These are phyloP conservation scores for Atrichornis clamosus DNA, from an alignment of 2,113 vertebrate genomes.

Conservation along the genomic window DNA sequence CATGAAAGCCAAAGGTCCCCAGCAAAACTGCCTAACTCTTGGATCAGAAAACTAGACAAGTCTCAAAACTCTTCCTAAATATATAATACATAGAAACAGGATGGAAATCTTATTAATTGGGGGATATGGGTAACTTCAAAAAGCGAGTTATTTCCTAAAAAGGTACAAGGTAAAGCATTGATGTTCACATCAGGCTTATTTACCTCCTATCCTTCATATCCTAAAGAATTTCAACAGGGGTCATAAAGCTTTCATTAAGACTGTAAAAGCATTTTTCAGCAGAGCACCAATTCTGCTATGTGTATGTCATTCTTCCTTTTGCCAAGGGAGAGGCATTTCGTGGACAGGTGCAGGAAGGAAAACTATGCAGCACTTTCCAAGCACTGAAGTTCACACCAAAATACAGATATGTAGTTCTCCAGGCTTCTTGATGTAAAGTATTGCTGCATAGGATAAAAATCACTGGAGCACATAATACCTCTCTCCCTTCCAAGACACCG, in stretches of 20 bases:
- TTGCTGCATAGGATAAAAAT: neutral
- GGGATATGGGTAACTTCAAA: neutral
- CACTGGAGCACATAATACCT: neutral
- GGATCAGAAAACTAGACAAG: neutral
- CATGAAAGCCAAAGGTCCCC: neutral
- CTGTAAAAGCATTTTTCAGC: neutral
- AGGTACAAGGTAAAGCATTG: neutral
- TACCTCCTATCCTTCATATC: neutral
- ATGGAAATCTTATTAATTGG: neutral
- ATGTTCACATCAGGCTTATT: neutral
- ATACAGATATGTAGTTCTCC: neutral
- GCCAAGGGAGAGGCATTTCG: neutral
- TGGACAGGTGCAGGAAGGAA: neutral
- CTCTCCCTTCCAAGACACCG: neutral
- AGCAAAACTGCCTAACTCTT: neutral
- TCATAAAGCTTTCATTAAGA: neutral
- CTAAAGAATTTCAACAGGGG: neutral
- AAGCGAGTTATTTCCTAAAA: neutral
- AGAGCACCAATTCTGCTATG: neutral
- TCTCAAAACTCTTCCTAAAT: neutral
- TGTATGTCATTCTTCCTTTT: neutral
- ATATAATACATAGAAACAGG: neutral
- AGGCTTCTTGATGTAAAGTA: accelerated
- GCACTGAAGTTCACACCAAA: neutral
- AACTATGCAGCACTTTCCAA: neutral